Evolutionary conservation across 2,113 vertebrate species (phyloP), one percentile per base, ranked within the genome.

Genomic region (Tamias sibiricus): DNA sequence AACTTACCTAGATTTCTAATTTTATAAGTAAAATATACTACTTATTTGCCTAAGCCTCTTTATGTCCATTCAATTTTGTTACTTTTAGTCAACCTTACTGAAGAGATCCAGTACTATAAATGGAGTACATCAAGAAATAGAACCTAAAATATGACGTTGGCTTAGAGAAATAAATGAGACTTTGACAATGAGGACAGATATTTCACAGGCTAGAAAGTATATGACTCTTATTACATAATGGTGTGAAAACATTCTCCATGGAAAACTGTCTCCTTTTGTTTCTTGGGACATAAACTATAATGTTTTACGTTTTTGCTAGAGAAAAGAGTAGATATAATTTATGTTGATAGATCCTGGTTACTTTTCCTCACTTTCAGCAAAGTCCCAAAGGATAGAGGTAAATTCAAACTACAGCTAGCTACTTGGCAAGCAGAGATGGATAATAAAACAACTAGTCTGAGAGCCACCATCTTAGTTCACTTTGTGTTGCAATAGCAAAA

Each of bases 201-300:
- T 76, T 91, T 94, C 91, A 59, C 17, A 35, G 52, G 72, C 90
- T 69, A 54, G 81, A 92, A 69, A 92, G 62, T 62, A 20, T 49
- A 16, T 66, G 91, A 80, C 57, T 52, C 57, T 71, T 57, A 64
- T 79, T 95, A 71, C 44, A 44, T 24, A 8, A 9, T 37, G 42
- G 75, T 71, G 20, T 72, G 62, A 95, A 93, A 95, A 89, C 52
- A 77, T 93, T 92, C 90, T 87, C 57, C 16, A 26, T 42, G 71
- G 75, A 95, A 88, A 88, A 75, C 72, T 85, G 42, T 96, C 94
- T 97, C 76, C 57, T 84, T 90, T 91, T 88, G 17, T 93, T 89
- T 82, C 93, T 97, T 88, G 79, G 90, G 75, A 85, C 44, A 95
- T 91, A 93, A 95, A 93, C 72, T 19, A 16, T 35, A 76, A 52